Percentiles rank a stretch among this genome's conserved stretches.
These are phyloP conservation scores for Pheucticus melanocephalus DNA, from an alignment of 2,113 vertebrate species.

Conservation along the genomic window DNA sequence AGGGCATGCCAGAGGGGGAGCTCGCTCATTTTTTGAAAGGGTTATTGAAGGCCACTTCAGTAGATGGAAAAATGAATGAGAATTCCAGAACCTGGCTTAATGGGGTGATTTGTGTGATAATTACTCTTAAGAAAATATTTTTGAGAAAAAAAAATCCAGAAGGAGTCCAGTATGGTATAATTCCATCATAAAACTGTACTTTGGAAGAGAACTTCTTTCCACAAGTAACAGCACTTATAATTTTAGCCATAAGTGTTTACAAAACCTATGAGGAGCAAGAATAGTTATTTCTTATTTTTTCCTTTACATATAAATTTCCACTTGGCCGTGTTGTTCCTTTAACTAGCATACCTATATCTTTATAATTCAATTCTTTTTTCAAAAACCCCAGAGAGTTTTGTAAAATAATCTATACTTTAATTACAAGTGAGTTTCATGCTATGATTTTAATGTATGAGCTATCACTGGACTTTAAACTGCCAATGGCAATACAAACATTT, in stretches of 20 bases:
- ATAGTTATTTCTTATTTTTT: neutral
- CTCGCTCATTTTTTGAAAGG: neutral
- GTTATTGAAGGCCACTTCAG: conserved; percentile 4
- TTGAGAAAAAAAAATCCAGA: neutral
- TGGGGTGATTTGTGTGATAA: neutral
- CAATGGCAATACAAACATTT: neutral
- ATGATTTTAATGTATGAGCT: neutral
- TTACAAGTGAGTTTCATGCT: neutral
- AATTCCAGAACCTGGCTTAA: neutral
- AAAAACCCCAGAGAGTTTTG: neutral
- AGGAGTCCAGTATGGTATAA: neutral
- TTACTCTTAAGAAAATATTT: neutral
- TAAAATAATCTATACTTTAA: neutral
- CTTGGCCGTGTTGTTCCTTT: neutral
- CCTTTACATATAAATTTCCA: neutral
- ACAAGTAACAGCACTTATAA: neutral
- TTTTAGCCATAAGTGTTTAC: neutral
- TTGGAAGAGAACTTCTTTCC: neutral
- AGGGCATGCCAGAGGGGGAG: neutral
- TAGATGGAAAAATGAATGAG: neutral
- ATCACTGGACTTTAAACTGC: neutral
- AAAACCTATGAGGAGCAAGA: neutral
- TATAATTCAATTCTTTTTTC: neutral
- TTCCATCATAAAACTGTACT: neutral
- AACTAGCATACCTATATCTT: neutral